Base-by-base conservation (phyloP, 2,888 invertebrate species). In the Junonia oenone region DNA sequence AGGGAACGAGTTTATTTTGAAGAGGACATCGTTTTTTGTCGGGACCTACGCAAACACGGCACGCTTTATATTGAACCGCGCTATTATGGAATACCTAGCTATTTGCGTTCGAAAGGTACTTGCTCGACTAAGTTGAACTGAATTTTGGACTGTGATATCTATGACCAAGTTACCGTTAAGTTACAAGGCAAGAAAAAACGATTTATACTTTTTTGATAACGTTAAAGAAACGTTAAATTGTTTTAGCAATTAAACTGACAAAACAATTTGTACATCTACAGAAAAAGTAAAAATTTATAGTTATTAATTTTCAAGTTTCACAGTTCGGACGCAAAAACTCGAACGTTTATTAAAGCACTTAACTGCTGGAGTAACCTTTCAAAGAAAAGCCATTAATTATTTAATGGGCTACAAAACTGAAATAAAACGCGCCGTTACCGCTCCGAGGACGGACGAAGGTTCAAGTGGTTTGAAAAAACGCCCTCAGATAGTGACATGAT, bases 391-490 rank as follows among this genome's bases (percentile, higher is more conserved):
- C 67, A 78, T 78, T 76, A 76, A 78, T 78, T 65, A 68, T 69
- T 76, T 76, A 65, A 76, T 69, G 71, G 69, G 67, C 67, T 60
- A 73, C 73, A 71, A 75, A 75, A 75, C 59, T 61, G 65, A 64
- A 67, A 70, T 72, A 68, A 71, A 75, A 65, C 52, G 53, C 27
- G 55, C 56, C 58, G 59, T 61, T 55, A 60, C 56, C 62, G 51
- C 63, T 64, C 68, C 49, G 80, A 72, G 66, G 82, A 83, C 65
- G 73, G 83, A 84, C 71, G 78, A 76, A 70, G 83, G 82, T 82
- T 69, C 68, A 71, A 75, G 77, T n/a, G 14, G 15, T 38, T 56
- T 66, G 68, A 72, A 69, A 67, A 51, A 11, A 29, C 40, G 6
- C 19, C 57, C 56, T 56, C 50, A 63, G 56, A 63, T 27, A 38